Evolutionary conservation across 2,888 invertebrate genomes (phyloP), one percentile per base, ranked within the genome.

Genomic region (Andrena minutula): DNA sequence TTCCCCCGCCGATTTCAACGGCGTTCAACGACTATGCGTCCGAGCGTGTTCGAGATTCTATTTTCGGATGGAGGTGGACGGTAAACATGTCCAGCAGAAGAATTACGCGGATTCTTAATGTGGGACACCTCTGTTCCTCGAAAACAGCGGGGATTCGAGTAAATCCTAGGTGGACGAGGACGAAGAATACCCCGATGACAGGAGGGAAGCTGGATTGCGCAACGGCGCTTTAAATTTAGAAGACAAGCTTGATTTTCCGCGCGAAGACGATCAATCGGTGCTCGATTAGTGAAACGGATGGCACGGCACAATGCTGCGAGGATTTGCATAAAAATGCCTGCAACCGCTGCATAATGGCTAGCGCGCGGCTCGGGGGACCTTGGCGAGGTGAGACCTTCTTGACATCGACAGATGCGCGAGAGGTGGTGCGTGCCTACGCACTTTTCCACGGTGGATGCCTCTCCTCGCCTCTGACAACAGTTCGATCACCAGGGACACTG

Each of bases 321-420:
- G 83, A 92, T 92, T 92, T 90, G 91, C 92, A 92, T 92, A 91
- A 91, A 92, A 92, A 92, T 90, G 83, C 88, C 83, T 74, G 83
- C 84, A 82, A 86, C 75, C 80, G 76, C 77, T 72, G 87, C 87
- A 87, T 88, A 89, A 88, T 87, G 70, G 32, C 71, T 72, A 71
- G 61, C 56, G 72, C 60, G 41, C 12, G 32, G 71, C 63, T 74
- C 53, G 76, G 71, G 72, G 78, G 86, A 87, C 91, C 90, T 91
- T 91, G 91, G 76, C 74, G 89, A 86, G 84, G 87, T 81, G 87
- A 87, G 88, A 89, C 89, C 85, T 88, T 87, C 82, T 77, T 83
- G 87, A 87, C 90, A 87, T 87, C 88, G 82, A 84, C 79, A 64
- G 65, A 82, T 81, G 78, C 64, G 71, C 56, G 65, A 71, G 66